phyloP scores from a whole-genome alignment of 2,797 vertebrate species.

The Eupleurogrammus muticus region DNA sequence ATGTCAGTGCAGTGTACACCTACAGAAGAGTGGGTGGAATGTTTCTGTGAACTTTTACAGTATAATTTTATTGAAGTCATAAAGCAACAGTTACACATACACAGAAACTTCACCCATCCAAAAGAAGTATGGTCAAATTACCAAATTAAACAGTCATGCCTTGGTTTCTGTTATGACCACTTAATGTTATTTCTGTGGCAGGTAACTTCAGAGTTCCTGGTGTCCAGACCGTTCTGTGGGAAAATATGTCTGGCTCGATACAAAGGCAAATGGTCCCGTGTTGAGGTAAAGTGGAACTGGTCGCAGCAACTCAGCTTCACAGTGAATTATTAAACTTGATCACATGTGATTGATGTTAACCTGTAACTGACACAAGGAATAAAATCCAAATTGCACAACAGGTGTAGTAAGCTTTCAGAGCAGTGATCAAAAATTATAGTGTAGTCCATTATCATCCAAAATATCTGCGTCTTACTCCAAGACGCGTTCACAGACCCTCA shows the following conservation, averaged over 20 bases:
- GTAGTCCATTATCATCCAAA: neutral
- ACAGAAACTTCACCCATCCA: neutral
- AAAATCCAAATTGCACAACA: neutral
- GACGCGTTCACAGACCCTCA: too few species aligned
- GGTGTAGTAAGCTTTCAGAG: neutral
- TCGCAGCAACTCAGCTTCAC: neutral
- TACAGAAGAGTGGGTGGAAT: constrained; percentile 14
- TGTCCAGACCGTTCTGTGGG: constrained; percentile 93
- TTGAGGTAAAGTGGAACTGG: constrained; percentile 88
- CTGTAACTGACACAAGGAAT: constrained; percentile 1
- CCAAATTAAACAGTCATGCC: neutral
- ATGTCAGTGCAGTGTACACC: constrained; percentile 1
- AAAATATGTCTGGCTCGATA: constrained; percentile 93
- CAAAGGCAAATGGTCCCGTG: constrained; percentile 95
- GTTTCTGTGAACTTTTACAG: constrained; percentile 11
- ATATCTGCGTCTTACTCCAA: too few species aligned
- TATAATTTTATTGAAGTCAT: constrained; percentile 1
- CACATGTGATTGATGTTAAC: neutral
- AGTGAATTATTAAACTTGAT: constrained; percentile 15
- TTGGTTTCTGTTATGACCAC: neutral
- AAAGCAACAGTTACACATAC: constrained; percentile 11
- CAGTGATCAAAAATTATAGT: neutral
- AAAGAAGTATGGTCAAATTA: neutral
- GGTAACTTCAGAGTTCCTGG: constrained; percentile 89
- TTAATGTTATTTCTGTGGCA: constrained; percentile 60